Conservation (phyloP, 2,797 vertebrate species). For the Gila robusta region DNA sequence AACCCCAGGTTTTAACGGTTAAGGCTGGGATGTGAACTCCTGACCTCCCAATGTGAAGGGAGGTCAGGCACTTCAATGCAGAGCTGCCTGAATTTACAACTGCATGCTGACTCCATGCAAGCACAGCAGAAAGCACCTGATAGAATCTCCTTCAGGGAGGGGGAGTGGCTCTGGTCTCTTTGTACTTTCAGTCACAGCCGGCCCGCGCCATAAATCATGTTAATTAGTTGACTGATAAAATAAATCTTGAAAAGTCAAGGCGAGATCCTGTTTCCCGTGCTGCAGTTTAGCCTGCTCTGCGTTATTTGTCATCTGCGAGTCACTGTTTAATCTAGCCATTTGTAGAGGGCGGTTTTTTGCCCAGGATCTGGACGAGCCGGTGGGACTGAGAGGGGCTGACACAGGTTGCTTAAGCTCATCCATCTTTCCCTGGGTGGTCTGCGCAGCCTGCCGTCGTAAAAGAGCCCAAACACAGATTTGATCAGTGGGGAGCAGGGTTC, state of each 20-base stretch:
- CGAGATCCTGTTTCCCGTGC: conserved; percentile 77
- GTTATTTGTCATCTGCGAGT: conserved; percentile 80
- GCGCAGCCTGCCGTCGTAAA: conserved; percentile 59
- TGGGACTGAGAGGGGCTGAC: conserved; percentile 70
- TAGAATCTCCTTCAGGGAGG: conserved; percentile 81
- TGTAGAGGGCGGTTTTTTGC: conserved; percentile 71
- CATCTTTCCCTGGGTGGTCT: conserved; percentile 80
- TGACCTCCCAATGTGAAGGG: conserved; percentile 74
- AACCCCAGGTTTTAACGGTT: conserved; percentile 79
- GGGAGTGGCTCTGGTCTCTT: conserved; percentile 79
- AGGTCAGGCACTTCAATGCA: conserved; percentile 77
- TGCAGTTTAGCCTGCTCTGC: conserved; percentile 76
- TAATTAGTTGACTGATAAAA: conserved; percentile 88
- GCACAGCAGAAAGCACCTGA: conserved; percentile 87
- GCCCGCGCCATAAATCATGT: conserved; percentile 84
- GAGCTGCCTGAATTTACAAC: conserved; percentile 84
- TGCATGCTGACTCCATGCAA: conserved; percentile 83
- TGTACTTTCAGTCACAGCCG: conserved; percentile 85
- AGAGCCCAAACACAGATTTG: conserved; percentile 67
- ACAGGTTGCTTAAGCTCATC: conserved; percentile 73
- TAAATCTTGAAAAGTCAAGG: conserved; percentile 82
- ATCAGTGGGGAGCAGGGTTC: conserved; percentile 67
- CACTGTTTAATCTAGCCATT: conserved; percentile 83
- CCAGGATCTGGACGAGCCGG: conserved; percentile 68
- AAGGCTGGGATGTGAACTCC: conserved; percentile 81